These are phyloP conservation scores for Zapornia atra DNA, from an alignment of 2,113 vertebrate species.

Conservation along the genomic window DNA sequence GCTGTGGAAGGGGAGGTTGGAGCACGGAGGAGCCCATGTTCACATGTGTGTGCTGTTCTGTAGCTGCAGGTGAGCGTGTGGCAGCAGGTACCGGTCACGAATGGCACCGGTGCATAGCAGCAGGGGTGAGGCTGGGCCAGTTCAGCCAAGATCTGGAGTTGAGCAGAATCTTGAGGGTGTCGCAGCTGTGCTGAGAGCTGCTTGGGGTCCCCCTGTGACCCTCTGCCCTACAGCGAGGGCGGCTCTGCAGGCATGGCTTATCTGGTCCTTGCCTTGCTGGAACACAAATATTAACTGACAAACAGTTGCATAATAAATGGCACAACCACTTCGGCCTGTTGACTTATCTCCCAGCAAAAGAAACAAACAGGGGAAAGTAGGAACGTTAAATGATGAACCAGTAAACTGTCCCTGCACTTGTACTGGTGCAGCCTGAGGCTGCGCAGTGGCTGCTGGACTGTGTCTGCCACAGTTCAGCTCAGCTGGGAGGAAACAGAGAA, in stretches of 20 bases:
- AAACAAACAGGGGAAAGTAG: not conserved
- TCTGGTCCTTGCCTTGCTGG: conserved; percentile 26
- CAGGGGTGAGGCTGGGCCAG: not conserved
- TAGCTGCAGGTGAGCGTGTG: accelerated
- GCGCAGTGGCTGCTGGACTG: not conserved
- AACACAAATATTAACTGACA: conserved; percentile 54
- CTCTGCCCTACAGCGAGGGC: accelerated
- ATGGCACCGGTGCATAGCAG: accelerated
- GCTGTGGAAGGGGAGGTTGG: not conserved
- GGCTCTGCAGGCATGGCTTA: not conserved
- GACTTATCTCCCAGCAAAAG: not conserved
- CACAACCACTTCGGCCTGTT: not conserved
- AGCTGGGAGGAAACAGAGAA: not conserved
- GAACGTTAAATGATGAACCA: not conserved
- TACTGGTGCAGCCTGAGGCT: accelerated
- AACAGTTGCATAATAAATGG: conserved; percentile 7
- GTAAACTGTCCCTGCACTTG: not conserved
- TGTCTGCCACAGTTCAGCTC: not conserved
- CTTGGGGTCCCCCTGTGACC: not conserved
- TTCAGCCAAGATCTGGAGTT: accelerated
- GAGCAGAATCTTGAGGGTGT: not conserved
- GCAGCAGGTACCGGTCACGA: not conserved
- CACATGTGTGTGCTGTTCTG: not conserved
- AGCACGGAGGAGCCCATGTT: not conserved
- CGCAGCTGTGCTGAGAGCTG: accelerated